Evolutionary conservation across 2,797 vertebrate genomes (phyloP), one percentile per base, ranked within the genome.

Genomic region (Geotrypetes seraphini): DNA sequence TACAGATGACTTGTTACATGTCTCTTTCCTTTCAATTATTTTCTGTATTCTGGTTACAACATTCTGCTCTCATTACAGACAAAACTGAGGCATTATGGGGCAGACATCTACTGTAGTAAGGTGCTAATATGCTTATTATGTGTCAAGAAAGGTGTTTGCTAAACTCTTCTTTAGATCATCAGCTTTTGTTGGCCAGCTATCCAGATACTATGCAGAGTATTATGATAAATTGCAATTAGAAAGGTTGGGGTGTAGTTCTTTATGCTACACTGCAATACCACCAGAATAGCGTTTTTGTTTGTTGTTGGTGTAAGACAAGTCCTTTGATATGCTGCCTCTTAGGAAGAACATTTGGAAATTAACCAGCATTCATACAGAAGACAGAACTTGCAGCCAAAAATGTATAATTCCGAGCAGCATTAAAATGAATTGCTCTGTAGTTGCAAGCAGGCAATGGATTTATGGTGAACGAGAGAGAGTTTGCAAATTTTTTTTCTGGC

Each of bases 401-500:
- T 67, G 62, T 73, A 66, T 75, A 79, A 72, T 66, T 70, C 60
- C 67, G 47, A 69, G 43, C 44, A 60, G 47, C 51, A 63, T 45
- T 65, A 63, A 73, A 75, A 79, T 72, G 75, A 80, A 78, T 82
- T 75, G 58, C 62, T 68, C 44, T 26, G 36, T 50, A 63, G 55
- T 66, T 66, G 35, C 58, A 71, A 70, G 57, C 47, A 74, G 69
- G 71, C 60, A 73, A 55, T 2, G 44, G 60, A 69, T 74, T 71
- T 78, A 78, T 70, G 60, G 63, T 65, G 78, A 77, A 70, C 66
- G 68, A 74, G 73, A 80, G 62, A 71, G 59, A 70, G 66, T 77
- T 81, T 73, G 69, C 67, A 75, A 75, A 77, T 77, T 75, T 78
- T 77, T 75, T 78, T 60, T 62, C 66, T 71, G 67, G 76, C 71